Conservation (phyloP, 2,113 vertebrate species). For the Ia io region DNA sequence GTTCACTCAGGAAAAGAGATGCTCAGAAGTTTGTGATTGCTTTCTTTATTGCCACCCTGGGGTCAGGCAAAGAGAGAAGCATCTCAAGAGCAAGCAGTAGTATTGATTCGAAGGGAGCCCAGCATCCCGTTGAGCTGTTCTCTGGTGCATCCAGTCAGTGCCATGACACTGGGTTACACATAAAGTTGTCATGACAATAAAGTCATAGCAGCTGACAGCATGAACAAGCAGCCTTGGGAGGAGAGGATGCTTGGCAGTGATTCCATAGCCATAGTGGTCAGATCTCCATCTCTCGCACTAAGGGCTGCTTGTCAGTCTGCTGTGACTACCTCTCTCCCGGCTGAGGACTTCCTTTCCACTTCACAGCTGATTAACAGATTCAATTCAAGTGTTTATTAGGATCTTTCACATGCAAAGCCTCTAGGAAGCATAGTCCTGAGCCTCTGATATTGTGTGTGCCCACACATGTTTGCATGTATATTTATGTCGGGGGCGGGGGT, state of each 20-base stretch:
- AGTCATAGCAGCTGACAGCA: background rate
- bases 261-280: background rate
- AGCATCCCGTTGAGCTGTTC: background rate
- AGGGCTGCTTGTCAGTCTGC: background rate
- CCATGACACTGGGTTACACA: background rate
- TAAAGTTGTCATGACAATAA: conserved; percentile 30
- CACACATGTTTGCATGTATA: background rate
- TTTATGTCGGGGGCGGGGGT: background rate
- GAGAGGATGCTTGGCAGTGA: background rate
- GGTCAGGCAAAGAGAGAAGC: conserved; percentile 8
- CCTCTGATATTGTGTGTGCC: background rate
- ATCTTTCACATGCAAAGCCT: background rate
- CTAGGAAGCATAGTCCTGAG: background rate
- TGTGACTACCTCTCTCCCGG: background rate
- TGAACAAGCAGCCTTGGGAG: background rate
- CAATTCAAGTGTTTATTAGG: background rate
- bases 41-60: background rate
- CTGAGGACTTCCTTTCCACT: background rate
- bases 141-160: background rate
- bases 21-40: background rate
- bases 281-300: background rate
- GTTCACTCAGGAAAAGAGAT: background rate
- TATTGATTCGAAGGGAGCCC: background rate
- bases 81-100: background rate
- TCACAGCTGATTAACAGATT: conserved; percentile 16